phyloP scores from a whole-genome alignment of 2,113 vertebrate species.

The Microcebus murinus region DNA sequence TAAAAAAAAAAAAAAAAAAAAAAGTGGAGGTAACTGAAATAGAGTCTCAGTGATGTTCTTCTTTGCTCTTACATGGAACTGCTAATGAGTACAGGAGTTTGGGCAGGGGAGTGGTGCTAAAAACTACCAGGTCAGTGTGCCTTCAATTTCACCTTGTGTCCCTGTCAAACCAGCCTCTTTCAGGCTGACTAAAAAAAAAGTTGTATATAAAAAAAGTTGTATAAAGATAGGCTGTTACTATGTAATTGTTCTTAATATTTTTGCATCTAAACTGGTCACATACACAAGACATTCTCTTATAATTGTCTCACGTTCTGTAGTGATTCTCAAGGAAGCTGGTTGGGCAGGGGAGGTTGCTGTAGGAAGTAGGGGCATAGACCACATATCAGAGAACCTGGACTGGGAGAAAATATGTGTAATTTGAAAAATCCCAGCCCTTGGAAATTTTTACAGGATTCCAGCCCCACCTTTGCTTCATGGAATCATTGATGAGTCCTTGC shows the following conservation, averaged over 20 bases:
- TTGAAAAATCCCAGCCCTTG: neutral
- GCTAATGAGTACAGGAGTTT: neutral
- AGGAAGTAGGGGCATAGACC: neutral
- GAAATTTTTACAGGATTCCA: neutral
- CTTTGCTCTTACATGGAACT: neutral
- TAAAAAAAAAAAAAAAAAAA: slow-evolving; percentile 4
- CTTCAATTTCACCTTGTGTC: neutral
- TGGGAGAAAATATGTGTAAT: neutral
- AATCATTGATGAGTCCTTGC: neutral
- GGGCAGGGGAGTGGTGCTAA: neutral
- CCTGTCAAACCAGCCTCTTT: neutral
- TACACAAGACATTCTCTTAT: neutral
- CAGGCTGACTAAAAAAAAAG: neutral
- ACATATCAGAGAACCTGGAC: neutral
- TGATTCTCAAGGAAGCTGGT: neutral
- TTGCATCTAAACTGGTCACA: neutral
- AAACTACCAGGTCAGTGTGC: neutral
- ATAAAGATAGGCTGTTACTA: neutral
- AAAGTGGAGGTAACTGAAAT: neutral
- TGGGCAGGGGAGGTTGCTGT: neutral
- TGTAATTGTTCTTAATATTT: neutral
- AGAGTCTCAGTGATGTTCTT: neutral
- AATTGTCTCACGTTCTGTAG: neutral
- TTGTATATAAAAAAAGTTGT: neutral
- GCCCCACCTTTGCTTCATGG: neutral